phyloP scores from a whole-genome alignment of 2,113 vertebrate species.

The Corydoras maculifer region DNA sequence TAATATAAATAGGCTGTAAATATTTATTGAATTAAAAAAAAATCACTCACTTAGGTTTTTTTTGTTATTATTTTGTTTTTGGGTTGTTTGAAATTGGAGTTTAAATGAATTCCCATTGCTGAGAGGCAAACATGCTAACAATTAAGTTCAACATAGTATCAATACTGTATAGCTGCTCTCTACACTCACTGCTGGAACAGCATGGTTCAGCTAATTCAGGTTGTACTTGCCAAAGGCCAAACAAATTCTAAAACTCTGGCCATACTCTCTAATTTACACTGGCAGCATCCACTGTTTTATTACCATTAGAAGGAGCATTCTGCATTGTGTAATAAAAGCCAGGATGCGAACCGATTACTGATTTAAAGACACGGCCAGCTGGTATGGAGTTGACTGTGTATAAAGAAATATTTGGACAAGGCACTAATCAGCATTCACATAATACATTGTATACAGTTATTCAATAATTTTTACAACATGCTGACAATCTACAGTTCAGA shows the following conservation, averaged over 20 bases:
- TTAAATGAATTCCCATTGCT: too few species aligned
- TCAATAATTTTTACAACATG: too few species aligned
- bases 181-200: constrained; percentile 65
- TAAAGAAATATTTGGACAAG: too few species aligned
- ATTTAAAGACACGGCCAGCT: constrained; percentile 52
- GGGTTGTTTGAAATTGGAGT: too few species aligned
- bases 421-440: too few species aligned
- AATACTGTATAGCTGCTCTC: constrained; percentile 69
- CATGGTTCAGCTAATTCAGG: constrained; percentile 69
- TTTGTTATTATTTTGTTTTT: too few species aligned
- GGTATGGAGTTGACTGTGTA: constrained; percentile 17
- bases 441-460: too few species aligned
- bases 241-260: constrained; percentile 60
- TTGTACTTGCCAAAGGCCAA: constrained; percentile 65
- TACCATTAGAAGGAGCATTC: constrained; percentile 70
- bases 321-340: constrained; percentile 72
- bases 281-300: constrained; percentile 55
- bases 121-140: too few species aligned
- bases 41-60: too few species aligned
- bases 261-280: constrained; percentile 68
- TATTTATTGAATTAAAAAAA: too few species aligned
- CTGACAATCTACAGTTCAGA: too few species aligned
- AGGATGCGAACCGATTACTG: constrained; percentile 52
- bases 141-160: constrained; percentile 41
- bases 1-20: too few species aligned